phyloP scores from a whole-genome alignment of 2,113 vertebrate genomes.

The Sander vitreus region DNA sequence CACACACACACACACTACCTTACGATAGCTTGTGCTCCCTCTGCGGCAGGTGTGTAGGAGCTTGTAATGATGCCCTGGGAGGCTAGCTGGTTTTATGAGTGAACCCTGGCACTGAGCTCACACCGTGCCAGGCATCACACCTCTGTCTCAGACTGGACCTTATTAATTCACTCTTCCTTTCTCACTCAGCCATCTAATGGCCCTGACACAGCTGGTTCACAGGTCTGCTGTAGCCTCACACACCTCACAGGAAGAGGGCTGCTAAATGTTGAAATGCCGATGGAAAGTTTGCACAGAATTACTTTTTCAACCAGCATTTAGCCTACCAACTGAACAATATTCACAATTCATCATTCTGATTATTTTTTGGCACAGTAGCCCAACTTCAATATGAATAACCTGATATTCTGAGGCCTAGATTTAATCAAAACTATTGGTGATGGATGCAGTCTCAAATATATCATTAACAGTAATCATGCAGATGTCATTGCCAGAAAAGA shows the following conservation, averaged over 20 bases:
- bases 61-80: constrained; percentile 53
- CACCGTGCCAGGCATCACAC: constrained; percentile 43
- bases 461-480: not conserved
- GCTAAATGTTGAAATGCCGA: not conserved
- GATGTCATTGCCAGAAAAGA: not conserved
- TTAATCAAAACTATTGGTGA: not conserved
- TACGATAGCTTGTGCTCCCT: not conserved
- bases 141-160: constrained; percentile 37
- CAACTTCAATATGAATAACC: not conserved
- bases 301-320: not conserved
- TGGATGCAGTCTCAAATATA: not conserved
- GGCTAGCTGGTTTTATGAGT: constrained; percentile 47
- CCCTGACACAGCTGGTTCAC: constrained; percentile 31
- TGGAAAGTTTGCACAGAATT: not conserved
- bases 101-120: constrained; percentile 28
- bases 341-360: not conserved
- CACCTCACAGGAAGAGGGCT: not conserved
- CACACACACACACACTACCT: constrained; percentile 5
- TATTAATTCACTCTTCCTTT: constrained; percentile 42
- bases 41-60: constrained; percentile 22
- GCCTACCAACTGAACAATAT: not conserved
- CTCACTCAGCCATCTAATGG: constrained; percentile 9
- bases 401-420: not conserved
- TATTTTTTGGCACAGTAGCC: not conserved
- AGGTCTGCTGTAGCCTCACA: constrained; percentile 18